phyloP scores from a whole-genome alignment of 2,888 invertebrate species.

The Drosophila meridionalis region DNA sequence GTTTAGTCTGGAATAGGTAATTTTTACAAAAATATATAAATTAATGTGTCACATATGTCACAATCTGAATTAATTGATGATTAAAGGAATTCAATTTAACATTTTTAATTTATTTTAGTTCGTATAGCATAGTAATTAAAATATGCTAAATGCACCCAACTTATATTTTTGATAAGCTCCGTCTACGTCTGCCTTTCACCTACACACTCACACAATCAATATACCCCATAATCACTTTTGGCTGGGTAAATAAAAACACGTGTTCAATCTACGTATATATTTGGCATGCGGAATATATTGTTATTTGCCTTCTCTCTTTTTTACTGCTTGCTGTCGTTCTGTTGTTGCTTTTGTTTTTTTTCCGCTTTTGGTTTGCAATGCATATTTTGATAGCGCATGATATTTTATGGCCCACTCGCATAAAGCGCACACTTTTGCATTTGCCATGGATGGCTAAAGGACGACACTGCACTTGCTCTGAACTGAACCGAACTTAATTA shows the following conservation, averaged over 20 bases:
- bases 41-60: no score
- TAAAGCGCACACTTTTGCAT: conserved; percentile 17
- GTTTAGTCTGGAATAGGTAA: neutral
- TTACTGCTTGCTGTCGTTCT: conserved; percentile 23
- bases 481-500: conserved; percentile 18
- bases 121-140: no score
- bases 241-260: conserved; percentile 39
- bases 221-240: neutral
- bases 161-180: neutral
- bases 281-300: conserved; percentile 60
- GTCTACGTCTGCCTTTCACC: neutral
- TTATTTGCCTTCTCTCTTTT: conserved; percentile 32
- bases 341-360: neutral
- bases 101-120: no score
- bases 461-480: neutral
- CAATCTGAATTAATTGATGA: no score
- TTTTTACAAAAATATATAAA: no score
- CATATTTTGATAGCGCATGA: conserved; percentile 54
- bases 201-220: neutral
- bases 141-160: neutral
- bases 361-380: conserved; percentile 40
- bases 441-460: neutral
- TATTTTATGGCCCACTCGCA: conserved; percentile 35
- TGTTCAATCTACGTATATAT: conserved; percentile 45
- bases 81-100: no score